Conservation (phyloP, 92 coral and sea anemone genomes). For the Palythoa grandis region DNA sequence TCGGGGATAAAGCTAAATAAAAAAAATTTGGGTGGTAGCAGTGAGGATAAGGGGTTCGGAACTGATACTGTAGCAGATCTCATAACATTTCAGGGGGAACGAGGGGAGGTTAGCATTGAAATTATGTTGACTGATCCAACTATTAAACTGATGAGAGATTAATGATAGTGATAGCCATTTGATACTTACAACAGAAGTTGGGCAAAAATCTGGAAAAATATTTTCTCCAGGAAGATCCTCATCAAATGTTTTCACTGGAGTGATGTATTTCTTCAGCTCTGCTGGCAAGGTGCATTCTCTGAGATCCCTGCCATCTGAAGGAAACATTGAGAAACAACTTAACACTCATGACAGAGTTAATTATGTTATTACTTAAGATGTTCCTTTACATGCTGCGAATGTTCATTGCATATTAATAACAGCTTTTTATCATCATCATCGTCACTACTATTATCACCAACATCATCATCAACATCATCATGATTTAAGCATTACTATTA, state of each 20-base stretch:
- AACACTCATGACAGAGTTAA: not conserved
- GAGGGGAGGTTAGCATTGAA: too few relatives aligned
- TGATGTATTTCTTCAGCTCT: conserved; percentile 74
- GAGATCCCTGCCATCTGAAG: conserved; percentile 82
- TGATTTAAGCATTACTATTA: not conserved
- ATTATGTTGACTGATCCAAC: too few relatives aligned
- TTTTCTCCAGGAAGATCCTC: conserved; percentile 86
- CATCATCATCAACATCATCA: not conserved
- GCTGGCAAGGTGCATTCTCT: conserved; percentile 74
- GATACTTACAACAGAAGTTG: conserved; percentile 56
- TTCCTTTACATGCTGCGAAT: not conserved
- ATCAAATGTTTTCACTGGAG: conserved; percentile 73
- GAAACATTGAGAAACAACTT: not conserved
- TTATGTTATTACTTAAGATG: not conserved
- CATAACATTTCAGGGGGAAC: too few relatives aligned
- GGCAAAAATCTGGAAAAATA: conserved; percentile 70
- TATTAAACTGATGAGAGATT: not conserved
- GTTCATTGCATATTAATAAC: too few relatives aligned
- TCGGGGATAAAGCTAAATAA: too few relatives aligned
- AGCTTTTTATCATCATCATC: not conserved
- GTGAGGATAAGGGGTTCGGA: too few relatives aligned
- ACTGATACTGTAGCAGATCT: too few relatives aligned
- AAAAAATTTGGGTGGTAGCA: too few relatives aligned
- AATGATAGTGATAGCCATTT: not conserved
- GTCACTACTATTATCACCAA: not conserved